Conservation (phyloP, 1,140 invertebrate genomes). For the Acromyrmex echinatior region DNA sequence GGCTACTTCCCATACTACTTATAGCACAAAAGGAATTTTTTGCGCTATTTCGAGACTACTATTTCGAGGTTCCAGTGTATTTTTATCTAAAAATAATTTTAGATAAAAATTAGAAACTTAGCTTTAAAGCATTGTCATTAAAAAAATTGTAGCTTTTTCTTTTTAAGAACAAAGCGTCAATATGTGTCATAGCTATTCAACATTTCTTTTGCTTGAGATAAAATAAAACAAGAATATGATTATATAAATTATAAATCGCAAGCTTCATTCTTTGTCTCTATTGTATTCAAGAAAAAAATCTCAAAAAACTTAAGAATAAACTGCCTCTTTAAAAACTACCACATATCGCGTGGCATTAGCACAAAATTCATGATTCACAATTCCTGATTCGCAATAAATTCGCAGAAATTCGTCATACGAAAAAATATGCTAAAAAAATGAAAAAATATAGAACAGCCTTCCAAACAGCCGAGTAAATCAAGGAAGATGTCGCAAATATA, state of each 20-base stretch:
- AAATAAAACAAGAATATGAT: neutral
- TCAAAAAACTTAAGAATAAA: neutral
- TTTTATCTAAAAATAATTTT: neutral
- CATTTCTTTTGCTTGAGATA: neutral
- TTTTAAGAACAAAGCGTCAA: neutral
- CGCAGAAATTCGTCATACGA: neutral
- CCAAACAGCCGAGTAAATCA: neutral
- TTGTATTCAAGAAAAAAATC: neutral
- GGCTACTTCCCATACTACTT: too few species aligned
- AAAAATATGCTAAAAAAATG: neutral
- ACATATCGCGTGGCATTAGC: neutral
- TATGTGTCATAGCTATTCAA: neutral
- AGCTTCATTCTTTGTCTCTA: neutral
- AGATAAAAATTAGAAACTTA: neutral
- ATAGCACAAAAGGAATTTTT: neutral
- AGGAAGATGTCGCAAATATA: slow-evolving; percentile 4
- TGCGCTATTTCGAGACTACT: too few species aligned
- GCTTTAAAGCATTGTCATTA: neutral
- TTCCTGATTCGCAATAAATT: neutral
- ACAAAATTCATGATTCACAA: slow-evolving; percentile 8
- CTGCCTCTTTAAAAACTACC: neutral
- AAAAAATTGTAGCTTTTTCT: neutral
- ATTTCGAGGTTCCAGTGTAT: too few species aligned
- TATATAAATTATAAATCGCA: neutral
- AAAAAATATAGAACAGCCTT: neutral